Evolutionary conservation across 2,113 vertebrate species (phyloP).

Genomic region (Megaceryle maxima): DNA sequence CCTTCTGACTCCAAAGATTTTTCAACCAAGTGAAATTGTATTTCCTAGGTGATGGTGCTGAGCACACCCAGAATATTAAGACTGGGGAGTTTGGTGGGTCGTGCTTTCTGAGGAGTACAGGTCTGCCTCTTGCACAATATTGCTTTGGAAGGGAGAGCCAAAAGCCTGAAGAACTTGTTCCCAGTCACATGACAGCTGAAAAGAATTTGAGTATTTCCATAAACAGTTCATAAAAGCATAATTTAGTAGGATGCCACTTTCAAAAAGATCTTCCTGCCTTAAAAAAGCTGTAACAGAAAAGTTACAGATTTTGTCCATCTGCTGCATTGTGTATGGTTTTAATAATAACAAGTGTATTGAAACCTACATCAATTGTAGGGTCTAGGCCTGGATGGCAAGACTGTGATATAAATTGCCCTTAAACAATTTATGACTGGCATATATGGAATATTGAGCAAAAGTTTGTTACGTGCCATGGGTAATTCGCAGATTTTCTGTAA

Average conservation of each 20-base stretch:
- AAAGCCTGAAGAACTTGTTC: not conserved
- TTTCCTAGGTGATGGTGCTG: not conserved
- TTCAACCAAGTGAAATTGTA: not conserved
- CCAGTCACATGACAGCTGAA: not conserved
- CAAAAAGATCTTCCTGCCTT: not conserved
- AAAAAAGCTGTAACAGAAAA: not conserved
- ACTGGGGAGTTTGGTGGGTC: not conserved
- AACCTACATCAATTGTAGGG: not conserved
- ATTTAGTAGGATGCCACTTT: not conserved
- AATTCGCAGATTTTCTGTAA: not conserved
- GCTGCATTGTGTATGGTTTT: not conserved
- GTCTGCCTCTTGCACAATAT: not conserved
- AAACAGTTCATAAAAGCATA: not conserved
- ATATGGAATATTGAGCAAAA: not conserved
- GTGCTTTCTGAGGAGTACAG: not conserved
- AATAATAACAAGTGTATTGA: not conserved
- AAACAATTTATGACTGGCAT: not conserved
- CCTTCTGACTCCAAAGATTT: slow-evolving; percentile 9
- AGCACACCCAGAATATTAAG: not conserved
- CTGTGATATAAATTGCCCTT: not conserved
- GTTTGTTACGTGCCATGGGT: not conserved
- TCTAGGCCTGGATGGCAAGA: not conserved
- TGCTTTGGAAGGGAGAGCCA: not conserved
- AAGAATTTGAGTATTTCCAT: not conserved
- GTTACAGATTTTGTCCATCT: not conserved